phyloP scores from a whole-genome alignment of 2,888 invertebrate species.

The Prosopocoilus inquinatus region DNA sequence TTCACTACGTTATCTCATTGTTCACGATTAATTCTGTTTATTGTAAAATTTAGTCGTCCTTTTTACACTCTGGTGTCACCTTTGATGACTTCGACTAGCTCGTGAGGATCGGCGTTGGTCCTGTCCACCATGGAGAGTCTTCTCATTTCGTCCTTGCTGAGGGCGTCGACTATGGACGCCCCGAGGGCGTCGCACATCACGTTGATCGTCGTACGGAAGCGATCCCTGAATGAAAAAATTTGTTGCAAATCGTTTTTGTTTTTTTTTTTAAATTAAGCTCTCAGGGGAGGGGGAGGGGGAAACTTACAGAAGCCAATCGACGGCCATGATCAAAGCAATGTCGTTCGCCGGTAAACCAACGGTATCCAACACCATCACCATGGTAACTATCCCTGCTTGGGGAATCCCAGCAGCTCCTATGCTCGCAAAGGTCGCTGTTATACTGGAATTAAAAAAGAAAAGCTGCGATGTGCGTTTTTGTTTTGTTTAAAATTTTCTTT shows the following conservation, averaged over 20 bases:
- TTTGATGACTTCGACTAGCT: slow-evolving; percentile 59
- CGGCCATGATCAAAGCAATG: slow-evolving; percentile 85
- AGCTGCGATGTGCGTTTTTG: no score
- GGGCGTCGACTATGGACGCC: slow-evolving; percentile 84
- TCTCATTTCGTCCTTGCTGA: slow-evolving; percentile 73
- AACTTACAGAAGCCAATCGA: slow-evolving; percentile 90
- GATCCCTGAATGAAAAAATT: slow-evolving; percentile 59
- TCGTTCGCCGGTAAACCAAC: slow-evolving; percentile 88
- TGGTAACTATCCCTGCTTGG: slow-evolving; percentile 91
- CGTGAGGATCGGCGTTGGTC: slow-evolving; percentile 59
- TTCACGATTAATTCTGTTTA: no score
- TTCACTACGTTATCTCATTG: no score
- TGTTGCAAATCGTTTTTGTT: neutral
- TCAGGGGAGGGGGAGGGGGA: neutral
- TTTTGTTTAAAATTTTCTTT: no score
- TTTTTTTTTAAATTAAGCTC: neutral
- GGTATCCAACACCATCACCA: slow-evolving; percentile 93
- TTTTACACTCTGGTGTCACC: slow-evolving; percentile 13
- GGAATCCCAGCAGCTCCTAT: slow-evolving; percentile 98
- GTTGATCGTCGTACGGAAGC: slow-evolving; percentile 87
- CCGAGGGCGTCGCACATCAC: slow-evolving; percentile 95
- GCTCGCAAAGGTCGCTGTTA: slow-evolving; percentile 92
- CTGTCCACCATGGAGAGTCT: slow-evolving; percentile 41
- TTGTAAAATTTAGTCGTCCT: neutral
- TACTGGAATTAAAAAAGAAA: slow-evolving; percentile 33